phyloP scores from a whole-genome alignment of 2,888 invertebrate species.

The Altica lythri region DNA sequence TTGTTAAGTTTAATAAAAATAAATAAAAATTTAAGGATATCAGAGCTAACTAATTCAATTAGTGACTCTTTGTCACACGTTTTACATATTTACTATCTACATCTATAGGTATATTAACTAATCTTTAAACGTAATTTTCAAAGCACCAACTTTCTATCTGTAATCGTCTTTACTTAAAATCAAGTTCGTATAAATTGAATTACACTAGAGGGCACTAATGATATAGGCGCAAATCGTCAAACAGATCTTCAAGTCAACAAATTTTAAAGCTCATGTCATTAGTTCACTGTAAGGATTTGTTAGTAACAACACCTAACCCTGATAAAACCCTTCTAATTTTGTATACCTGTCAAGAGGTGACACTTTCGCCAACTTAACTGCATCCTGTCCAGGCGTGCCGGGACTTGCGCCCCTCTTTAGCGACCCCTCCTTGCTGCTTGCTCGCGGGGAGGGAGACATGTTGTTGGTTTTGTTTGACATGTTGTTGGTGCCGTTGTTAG shows the following conservation, averaged over 20 bases:
- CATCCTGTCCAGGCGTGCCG: slow-evolving; percentile 49
- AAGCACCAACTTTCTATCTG: no score
- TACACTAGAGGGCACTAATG: background rate
- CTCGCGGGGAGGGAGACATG: slow-evolving; percentile 55
- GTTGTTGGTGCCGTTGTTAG: slow-evolving; percentile 55
- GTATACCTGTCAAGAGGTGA: slow-evolving; percentile 57
- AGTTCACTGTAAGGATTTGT: no score
- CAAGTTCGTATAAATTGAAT: slow-evolving; percentile 14
- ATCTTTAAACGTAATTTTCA: no score
- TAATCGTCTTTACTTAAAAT: no score
- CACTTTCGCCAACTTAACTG: slow-evolving; percentile 56
- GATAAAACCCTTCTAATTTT: slow-evolving; percentile 8
- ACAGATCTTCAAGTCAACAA: no score
- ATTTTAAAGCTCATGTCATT: no score
- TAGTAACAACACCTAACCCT: slow-evolving; percentile 2
- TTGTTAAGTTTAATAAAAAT: no score
- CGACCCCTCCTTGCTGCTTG: slow-evolving; percentile 60
- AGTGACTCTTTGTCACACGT: no score
- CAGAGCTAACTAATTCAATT: no score
- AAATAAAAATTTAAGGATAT: no score
- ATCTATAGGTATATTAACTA: no score
- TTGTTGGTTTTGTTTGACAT: slow-evolving; percentile 54
- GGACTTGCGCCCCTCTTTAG: slow-evolving; percentile 57
- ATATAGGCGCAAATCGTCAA: background rate
- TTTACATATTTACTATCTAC: no score